A percentile compares a stretch with the other conserved stretches of the same genome.
These are phyloP conservation scores for Pitta sordida DNA, from an alignment of 2,113 vertebrate genomes.

Conservation along the genomic window DNA sequence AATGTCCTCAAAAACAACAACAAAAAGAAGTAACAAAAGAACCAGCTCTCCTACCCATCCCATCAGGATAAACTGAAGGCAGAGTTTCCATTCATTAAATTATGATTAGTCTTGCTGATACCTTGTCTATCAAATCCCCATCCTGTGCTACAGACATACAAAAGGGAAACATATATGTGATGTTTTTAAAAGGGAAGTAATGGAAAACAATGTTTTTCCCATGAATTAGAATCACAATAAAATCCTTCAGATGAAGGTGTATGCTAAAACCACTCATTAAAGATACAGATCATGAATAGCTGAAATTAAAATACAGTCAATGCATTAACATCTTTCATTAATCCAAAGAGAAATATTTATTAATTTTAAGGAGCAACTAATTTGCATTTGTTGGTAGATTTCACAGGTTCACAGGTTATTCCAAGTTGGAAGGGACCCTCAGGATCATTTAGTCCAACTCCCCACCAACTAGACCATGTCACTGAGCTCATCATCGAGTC, in stretches of 20 bases:
- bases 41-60: neutral
- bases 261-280: neutral
- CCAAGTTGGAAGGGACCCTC: too few species aligned
- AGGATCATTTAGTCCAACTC: too few species aligned
- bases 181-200: constrained; percentile 14
- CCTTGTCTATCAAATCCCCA: constrained; percentile 6
- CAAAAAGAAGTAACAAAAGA: constrained; percentile 41
- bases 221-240: neutral
- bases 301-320: neutral
- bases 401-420: too few species aligned
- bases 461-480: too few species aligned
- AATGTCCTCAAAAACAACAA: constrained; percentile 22
- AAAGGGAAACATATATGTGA: neutral
- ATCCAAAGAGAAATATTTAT: neutral
- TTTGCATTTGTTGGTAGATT: neutral
- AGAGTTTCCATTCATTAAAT: constrained; percentile 50
- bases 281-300: neutral
- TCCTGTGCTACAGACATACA: neutral
- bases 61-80: neutral
- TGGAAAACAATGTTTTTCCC: neutral
- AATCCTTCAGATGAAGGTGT: neutral
- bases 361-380: neutral
- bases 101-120: constrained; percentile 49
- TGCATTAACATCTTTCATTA: neutral
- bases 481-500: too few species aligned